phyloP scores from a whole-genome alignment of 2,888 invertebrate genomes.

The Drosophila acutilabella region DNA sequence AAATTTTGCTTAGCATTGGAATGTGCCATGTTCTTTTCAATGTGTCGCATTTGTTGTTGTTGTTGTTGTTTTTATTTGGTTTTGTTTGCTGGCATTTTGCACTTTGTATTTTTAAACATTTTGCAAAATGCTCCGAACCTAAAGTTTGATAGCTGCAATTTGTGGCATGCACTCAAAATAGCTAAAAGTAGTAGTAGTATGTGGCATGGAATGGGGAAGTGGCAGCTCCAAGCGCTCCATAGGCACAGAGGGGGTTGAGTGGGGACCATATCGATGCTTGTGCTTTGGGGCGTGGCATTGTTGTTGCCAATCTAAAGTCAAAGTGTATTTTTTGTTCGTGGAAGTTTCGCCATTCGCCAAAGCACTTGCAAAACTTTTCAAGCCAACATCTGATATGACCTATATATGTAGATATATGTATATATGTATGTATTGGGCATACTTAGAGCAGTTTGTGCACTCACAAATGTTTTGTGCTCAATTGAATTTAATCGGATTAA shows the following conservation, averaged over 20 bases:
- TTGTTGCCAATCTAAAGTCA: constrained; percentile 48
- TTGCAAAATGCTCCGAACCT: constrained; percentile 59
- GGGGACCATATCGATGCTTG: constrained; percentile 37
- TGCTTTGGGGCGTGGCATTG: constrained; percentile 41
- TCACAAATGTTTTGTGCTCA: constrained; percentile 61
- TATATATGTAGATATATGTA: constrained; percentile 25
- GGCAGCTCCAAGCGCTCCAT: constrained; percentile 1
- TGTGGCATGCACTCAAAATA: constrained; percentile 63
- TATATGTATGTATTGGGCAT: constrained; percentile 12
- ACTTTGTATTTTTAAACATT: constrained; percentile 77
- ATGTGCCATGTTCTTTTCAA: constrained; percentile 70
- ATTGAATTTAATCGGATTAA: constrained; percentile 76
- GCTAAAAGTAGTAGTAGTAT: neutral
- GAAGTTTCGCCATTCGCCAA: constrained; percentile 60
- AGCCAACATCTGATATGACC: constrained; percentile 58
- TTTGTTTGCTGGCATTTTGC: constrained; percentile 59
- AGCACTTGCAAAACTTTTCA: constrained; percentile 66
- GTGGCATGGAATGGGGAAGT: constrained; percentile 56
- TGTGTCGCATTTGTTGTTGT: constrained; percentile 44
- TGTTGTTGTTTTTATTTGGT: constrained; percentile 37
- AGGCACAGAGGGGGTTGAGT: neutral
- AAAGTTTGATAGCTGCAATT: constrained; percentile 70
- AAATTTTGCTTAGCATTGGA: constrained; percentile 75
- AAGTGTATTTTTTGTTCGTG: constrained; percentile 32
- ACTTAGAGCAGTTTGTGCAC: constrained; percentile 14